Base-by-base conservation (phyloP, 2,888 invertebrate genomes). In the Baccha elongata region DNA sequence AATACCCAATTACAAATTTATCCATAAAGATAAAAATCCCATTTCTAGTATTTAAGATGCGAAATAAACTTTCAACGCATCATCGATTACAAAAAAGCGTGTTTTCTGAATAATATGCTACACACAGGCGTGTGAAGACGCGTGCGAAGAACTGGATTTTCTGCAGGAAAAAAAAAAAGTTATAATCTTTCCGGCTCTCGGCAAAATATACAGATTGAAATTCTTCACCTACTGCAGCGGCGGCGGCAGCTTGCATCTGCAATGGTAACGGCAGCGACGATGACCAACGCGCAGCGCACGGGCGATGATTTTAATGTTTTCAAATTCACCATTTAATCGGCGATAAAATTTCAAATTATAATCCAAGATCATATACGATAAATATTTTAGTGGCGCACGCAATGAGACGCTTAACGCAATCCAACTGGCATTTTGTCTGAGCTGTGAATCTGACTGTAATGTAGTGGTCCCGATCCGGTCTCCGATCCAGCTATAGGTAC, bases 271-370 rank as follows among this genome's bases (percentile, higher is more conserved):
- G n/a, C n/a, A n/a, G n/a, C 23, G 50, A 1, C 10, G 4, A 17
- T 44, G 62, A 23, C 58, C 32, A 32, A 32, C 52, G 35, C n/a
- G 19, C 52, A 35, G 35, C 52, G 52, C 68, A 65, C 62, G 65
- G 76, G 81, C 81, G 83, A 83, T 78, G 83, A 78, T 78, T 78
- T 83, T 83, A 83, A 78, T 83, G 71, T 48, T 55, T 72, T 83
- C 83, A 83, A 83, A 78, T 83, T 73, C 72, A 29, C 83, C 83
- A 78, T 78, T 83, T 83, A 83, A 83, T 78, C 72, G 83, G 68
- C 83, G 72, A 83, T 83, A 83, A 83, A 83, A 83, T 83, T 83
- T 78, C 83, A 83, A 78, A 83, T 83, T 78, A 78, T 78, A 83
- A 73, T 55, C 72, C 42, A 62, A 68, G 83, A 83, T 60, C 72